These are phyloP conservation scores for Hylyphantes graminicola DNA, from an alignment of 1,140 invertebrate species.

Conservation along the genomic window DNA sequence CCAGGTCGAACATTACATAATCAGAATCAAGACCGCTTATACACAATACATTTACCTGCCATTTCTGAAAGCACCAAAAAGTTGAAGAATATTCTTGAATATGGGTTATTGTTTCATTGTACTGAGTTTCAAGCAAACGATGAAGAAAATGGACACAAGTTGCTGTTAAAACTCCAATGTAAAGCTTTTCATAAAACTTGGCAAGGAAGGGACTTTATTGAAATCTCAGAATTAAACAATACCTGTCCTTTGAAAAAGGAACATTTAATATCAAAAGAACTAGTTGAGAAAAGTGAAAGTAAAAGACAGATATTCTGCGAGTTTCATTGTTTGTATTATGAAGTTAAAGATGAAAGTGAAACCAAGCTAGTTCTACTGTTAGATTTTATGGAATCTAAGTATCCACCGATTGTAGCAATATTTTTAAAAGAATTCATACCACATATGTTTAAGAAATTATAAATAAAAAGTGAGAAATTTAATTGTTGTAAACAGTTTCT, in stretches of 20 bases:
- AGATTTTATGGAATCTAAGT: conserved; percentile 2
- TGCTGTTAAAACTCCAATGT: conserved; percentile 29
- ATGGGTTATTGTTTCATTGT: conserved; percentile 35
- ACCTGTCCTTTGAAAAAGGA: background rate
- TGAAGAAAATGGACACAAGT: background rate
- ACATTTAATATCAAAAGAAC: conserved; percentile 27
- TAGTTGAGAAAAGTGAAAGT: background rate
- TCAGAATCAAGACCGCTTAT: background rate
- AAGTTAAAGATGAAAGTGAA: conserved; percentile 3
- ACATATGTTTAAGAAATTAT: background rate
- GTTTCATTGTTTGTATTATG: conserved; percentile 1
- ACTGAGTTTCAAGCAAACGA: background rate
- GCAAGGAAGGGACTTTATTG: conserved; percentile 6
- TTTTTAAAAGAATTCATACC: conserved; percentile 33
- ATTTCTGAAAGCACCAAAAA: background rate
- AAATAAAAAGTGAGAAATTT: conserved; percentile 1
- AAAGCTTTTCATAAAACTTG: conserved; percentile 24
- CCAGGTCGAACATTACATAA: background rate
- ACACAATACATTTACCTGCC: background rate
- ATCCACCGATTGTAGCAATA: background rate
- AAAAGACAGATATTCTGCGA: background rate
- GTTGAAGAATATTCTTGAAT: conserved; percentile 7
- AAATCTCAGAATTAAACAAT: background rate
- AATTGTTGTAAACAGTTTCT: no score
- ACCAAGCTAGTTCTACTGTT: background rate